phyloP scores from a whole-genome alignment of 53 echinoderm and acorn worm species.

The Holothuria leucospilota region DNA sequence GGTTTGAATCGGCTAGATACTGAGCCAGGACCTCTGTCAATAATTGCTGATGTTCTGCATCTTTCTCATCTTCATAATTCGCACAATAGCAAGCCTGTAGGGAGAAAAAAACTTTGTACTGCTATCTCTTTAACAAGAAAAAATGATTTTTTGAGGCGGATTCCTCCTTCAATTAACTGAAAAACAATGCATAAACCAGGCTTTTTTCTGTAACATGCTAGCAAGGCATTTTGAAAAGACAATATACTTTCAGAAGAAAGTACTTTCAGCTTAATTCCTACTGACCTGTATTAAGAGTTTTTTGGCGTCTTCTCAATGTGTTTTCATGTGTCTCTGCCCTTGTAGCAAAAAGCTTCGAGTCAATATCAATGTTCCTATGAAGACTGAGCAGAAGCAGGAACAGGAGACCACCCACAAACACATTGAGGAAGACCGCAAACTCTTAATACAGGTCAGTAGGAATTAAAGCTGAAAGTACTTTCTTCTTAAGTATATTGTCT shows the following conservation, averaged over 20 bases:
- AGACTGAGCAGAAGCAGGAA: constrained; percentile 97
- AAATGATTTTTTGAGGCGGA: no score
- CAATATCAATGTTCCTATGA: constrained; percentile 99
- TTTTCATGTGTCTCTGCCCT: constrained; percentile 47
- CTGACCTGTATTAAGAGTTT: constrained; percentile 96
- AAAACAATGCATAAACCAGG: no score
- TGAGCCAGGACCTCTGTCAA: constrained; percentile 95
- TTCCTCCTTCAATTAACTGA: no score
- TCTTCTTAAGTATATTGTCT: neutral
- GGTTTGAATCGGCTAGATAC: constrained; percentile 95
- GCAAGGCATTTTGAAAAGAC: neutral
- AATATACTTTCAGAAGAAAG: neutral
- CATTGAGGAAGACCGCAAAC: constrained; percentile 97
- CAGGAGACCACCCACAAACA: constrained; percentile 99
- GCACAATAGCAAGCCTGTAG: constrained; percentile 97
- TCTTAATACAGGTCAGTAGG: constrained; percentile 88
- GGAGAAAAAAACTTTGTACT: neutral
- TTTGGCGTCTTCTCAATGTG: constrained; percentile 99
- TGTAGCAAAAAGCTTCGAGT: constrained; percentile 93
- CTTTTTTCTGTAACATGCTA: no score
- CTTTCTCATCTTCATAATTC: constrained; percentile 99
- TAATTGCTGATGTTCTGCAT: constrained; percentile 93
- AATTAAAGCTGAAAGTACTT: neutral
- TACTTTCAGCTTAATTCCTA: neutral
- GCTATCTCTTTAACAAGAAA: no score